These are phyloP conservation scores for Raja brachyura DNA, from an alignment of 2,113 vertebrate genomes.

Conservation along the genomic window DNA sequence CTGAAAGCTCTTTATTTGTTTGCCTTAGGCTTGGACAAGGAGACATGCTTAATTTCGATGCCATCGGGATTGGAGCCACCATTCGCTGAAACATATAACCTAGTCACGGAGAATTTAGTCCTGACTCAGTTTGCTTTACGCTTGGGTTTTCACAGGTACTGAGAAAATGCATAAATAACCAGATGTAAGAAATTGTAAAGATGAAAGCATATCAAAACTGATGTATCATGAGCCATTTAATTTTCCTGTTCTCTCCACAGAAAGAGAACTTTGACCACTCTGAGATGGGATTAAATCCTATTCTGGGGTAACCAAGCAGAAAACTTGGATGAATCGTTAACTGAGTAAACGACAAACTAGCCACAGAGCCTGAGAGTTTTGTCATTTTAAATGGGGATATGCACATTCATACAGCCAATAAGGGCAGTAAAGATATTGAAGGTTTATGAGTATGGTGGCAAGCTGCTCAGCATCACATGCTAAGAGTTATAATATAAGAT, in stretches of 20 bases:
- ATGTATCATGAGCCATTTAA: not conserved
- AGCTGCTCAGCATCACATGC: not conserved
- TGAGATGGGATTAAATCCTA: not conserved
- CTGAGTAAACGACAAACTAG: not conserved
- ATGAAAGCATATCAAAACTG: not conserved
- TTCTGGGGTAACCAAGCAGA: not conserved
- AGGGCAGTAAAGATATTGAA: not conserved
- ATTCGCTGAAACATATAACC: slow-evolving; percentile 79
- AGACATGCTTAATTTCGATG: slow-evolving; percentile 87
- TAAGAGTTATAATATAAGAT: not conserved
- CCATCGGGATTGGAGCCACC: slow-evolving; percentile 66
- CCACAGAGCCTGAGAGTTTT: not conserved
- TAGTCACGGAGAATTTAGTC: slow-evolving; percentile 92
- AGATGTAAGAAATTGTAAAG: not conserved
- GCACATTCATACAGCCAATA: not conserved
- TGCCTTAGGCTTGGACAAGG: slow-evolving; percentile 80
- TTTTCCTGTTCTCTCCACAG: not conserved
- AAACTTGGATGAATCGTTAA: not conserved
- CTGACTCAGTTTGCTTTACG: slow-evolving; percentile 86
- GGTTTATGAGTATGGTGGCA: not conserved
- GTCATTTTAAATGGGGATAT: not conserved
- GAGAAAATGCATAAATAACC: not conserved
- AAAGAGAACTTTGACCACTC: not conserved
- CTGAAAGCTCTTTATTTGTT: not conserved
- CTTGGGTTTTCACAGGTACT: slow-evolving; percentile 87